These are phyloP conservation scores for Augochlora pura DNA, from an alignment of 1,140 invertebrate species.

Conservation along the genomic window DNA sequence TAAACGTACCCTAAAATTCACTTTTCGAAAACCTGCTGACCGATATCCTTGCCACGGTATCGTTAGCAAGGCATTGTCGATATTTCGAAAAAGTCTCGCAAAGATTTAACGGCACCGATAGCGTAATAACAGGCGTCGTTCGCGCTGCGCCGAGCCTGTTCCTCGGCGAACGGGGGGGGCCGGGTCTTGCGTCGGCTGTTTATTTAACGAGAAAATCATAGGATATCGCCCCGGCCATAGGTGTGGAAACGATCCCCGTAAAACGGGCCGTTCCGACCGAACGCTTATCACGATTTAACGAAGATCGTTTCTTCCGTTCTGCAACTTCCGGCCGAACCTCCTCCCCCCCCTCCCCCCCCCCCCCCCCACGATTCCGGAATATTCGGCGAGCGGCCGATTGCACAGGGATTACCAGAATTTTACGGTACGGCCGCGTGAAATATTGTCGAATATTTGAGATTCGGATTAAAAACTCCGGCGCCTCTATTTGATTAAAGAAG, in stretches of 20 bases:
- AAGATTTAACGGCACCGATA: no score
- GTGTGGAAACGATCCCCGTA: background rate
- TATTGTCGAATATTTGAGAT: conserved; percentile 6
- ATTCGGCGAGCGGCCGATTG: background rate
- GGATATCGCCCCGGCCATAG: background rate
- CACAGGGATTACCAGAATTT: background rate
- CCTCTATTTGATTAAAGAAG: background rate
- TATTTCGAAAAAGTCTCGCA: no score
- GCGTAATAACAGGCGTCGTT: no score
- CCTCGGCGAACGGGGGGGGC: no score
- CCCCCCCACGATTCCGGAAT: no score
- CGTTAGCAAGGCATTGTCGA: no score
- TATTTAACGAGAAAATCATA: conserved; percentile 10
- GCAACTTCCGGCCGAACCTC: background rate
- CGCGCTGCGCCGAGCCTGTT: no score
- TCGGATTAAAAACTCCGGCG: background rate
- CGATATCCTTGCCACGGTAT: no score
- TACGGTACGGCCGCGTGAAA: background rate
- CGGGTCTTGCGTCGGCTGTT: background rate
- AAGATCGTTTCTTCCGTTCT: background rate
- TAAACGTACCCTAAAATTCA: no score
- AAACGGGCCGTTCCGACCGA: background rate
- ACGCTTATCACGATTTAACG: conserved; percentile 13
- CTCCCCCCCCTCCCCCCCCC: no score
- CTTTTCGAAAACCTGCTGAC: no score